These are phyloP conservation scores for Rhynchotus rufescens DNA, from an alignment of 2,797 vertebrate species.

Conservation along the genomic window DNA sequence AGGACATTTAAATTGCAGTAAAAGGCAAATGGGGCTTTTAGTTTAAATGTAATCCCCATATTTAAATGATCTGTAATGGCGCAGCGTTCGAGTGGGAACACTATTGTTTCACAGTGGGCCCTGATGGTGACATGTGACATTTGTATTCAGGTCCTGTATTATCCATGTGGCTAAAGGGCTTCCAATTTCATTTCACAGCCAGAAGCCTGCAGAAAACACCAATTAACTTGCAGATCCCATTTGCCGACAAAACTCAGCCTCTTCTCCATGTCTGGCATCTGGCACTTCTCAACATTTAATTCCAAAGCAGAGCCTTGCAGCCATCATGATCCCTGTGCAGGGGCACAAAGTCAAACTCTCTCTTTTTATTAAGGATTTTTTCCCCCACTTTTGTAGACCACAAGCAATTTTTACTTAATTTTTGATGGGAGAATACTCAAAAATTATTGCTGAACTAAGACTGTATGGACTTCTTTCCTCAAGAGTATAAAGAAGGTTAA, in stretches of 20 bases:
- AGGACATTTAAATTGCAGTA: conserved; percentile 82
- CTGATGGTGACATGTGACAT: conserved; percentile 81
- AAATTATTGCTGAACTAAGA: not conserved
- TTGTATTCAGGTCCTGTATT: conserved; percentile 83
- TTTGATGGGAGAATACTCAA: conserved; percentile 41
- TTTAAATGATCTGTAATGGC: conserved; percentile 82
- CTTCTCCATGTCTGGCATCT: conserved; percentile 77
- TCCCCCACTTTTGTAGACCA: conserved; percentile 5
- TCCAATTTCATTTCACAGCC: conserved; percentile 86
- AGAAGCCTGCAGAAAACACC: conserved; percentile 83
- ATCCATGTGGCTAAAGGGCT: conserved; percentile 83
- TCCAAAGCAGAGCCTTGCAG: conserved; percentile 72
- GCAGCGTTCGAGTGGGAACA: conserved; percentile 73
- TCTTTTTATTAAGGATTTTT: conserved; percentile 17
- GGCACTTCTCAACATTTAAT: conserved; percentile 76
- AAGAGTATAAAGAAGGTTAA: not conserved
- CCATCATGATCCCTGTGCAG: conserved; percentile 42
- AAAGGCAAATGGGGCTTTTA: conserved; percentile 81
- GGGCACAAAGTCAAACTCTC: conserved; percentile 62
- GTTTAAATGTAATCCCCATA: conserved; percentile 82
- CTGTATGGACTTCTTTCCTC: not conserved
- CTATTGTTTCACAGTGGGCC: conserved; percentile 79
- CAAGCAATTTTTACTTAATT: conserved; percentile 55
- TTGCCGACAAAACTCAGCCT: conserved; percentile 79
- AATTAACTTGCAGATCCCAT: conserved; percentile 85